These are phyloP conservation scores for Myotis yumanensis DNA, from an alignment of 2,113 vertebrate genomes.

Conservation along the genomic window DNA sequence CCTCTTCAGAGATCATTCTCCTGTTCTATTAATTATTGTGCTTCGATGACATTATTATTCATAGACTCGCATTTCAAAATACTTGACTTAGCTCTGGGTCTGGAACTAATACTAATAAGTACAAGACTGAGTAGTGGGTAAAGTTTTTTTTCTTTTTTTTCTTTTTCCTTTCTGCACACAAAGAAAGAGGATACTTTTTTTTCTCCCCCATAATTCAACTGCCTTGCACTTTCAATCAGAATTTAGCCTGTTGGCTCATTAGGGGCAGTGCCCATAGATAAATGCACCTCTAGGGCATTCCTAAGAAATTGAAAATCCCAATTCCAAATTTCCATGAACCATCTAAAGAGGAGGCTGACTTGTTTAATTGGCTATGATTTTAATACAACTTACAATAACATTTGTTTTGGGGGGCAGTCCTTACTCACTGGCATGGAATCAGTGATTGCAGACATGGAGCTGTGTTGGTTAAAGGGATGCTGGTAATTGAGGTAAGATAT, in stretches of 20 bases:
- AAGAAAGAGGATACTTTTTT: slow-evolving; percentile 11
- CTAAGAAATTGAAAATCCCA: not conserved
- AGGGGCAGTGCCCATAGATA: not conserved
- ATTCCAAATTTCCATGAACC: not conserved
- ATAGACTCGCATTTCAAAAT: slow-evolving; percentile 80
- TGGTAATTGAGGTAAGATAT: not conserved
- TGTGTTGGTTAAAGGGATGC: not conserved
- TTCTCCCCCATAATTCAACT: slow-evolving; percentile 23
- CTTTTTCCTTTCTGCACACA: slow-evolving; percentile 33
- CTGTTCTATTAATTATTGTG: slow-evolving; percentile 86
- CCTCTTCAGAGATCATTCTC: slow-evolving; percentile 82
- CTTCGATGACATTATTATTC: slow-evolving; percentile 83
- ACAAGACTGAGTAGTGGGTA: slow-evolving; percentile 62
- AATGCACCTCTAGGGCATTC: not conserved
- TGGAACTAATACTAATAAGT: slow-evolving; percentile 85
- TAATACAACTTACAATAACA: not conserved
- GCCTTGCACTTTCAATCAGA: not conserved
- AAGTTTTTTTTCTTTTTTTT: slow-evolving; percentile 14
- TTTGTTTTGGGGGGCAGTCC: not conserved
- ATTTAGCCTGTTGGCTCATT: slow-evolving; percentile 25
- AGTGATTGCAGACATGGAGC: not conserved
- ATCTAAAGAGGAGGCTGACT: not conserved
- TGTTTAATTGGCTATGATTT: slow-evolving; percentile 15
- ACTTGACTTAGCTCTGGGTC: slow-evolving; percentile 83
- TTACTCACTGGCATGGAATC: not conserved